Base-by-base conservation (phyloP, 2,888 invertebrate genomes). In the Nemotelus nigrinus region DNA sequence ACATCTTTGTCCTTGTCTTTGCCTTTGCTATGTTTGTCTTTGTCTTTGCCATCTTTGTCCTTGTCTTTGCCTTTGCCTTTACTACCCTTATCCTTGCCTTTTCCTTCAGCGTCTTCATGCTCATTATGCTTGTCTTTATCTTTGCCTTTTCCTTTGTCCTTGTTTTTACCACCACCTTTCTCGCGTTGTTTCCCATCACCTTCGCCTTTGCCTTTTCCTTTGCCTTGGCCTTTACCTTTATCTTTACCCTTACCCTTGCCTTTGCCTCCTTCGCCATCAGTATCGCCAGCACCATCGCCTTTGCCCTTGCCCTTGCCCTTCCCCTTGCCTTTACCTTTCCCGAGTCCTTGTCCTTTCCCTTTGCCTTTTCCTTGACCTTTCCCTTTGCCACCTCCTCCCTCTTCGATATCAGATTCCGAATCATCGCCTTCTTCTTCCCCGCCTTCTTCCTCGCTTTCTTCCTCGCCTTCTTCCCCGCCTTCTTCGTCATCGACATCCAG, bases 401-500 rank as follows among this genome's bases (percentile, higher is more conserved):
- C 53, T 58, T 75, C 76, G 0, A 8, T 70, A 39, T 63, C 53
- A 25, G 25, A 25, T 43, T 76, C 78, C 6, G 41, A 50, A 3
- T 74, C 55, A 25, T 78, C 72, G 45, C 70, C 70, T 7, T 79
- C 64, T 0, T 78, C 76, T 25, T 68, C 60, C 10, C 39, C 65
- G 1, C 74, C 74, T 0, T 82, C 81, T 0, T 81, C 81, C 10
- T 83, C 83, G 48, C 82, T 81, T 10, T 80, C 79, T 3, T 76
- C 58, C 8, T 10, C 48, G 1, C 76, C 76, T 45, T 71, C 68
- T 0, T 81, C 81, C n/a, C 82, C 82, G 43, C 82, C 81, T 43
- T 80, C 79, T 4, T 76, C 55, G 8, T n/a, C 39, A 7, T 74
- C 63, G 4, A 63, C 25, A 25, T 25, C 25, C 25, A 25, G 25